These are phyloP conservation scores for Diorhabda sublineata DNA, from an alignment of 1,140 invertebrate genomes.

Conservation along the genomic window DNA sequence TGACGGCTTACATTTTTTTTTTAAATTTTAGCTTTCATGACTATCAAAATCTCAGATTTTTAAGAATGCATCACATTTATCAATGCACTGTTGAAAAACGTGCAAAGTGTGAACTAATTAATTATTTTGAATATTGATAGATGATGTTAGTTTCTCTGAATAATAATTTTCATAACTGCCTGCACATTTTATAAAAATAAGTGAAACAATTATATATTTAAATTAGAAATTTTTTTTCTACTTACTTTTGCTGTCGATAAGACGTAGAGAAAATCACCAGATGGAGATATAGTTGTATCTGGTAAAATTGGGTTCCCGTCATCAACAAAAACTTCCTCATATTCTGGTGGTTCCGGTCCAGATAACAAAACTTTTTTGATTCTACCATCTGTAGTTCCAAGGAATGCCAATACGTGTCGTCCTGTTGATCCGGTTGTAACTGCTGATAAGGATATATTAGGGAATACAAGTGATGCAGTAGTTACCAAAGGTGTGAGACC, in stretches of 20 bases:
- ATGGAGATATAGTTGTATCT: conserved; percentile 75
- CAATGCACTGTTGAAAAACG: too few species aligned
- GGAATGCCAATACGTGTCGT: conserved; percentile 85
- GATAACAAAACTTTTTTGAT: conserved; percentile 78
- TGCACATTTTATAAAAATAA: too few species aligned
- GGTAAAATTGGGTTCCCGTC: conserved; percentile 70
- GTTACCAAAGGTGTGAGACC: conserved; percentile 76
- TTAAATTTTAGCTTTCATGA: too few species aligned
- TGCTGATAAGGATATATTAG: conserved; percentile 76
- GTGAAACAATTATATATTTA: too few species aligned
- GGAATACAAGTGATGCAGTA: conserved; percentile 69
- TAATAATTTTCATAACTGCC: too few species aligned
- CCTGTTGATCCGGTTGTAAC: conserved; percentile 80
- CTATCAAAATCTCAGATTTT: too few species aligned
- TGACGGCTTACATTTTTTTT: too few species aligned
- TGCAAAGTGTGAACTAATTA: too few species aligned
- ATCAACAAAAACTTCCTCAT: conserved; percentile 73
- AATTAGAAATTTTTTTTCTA: neutral
- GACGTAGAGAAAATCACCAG: conserved; percentile 70
- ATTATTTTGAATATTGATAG: too few species aligned
- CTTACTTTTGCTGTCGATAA: conserved; percentile 64
- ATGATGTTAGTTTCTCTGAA: too few species aligned
- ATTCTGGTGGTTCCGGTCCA: conserved; percentile 63
- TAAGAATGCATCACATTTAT: too few species aligned
- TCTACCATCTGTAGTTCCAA: conserved; percentile 73